Evolutionary conservation across 2,888 invertebrate genomes (phyloP), one percentile per base, ranked within the genome.

Genomic region (Eupithecia abbreviata): DNA sequence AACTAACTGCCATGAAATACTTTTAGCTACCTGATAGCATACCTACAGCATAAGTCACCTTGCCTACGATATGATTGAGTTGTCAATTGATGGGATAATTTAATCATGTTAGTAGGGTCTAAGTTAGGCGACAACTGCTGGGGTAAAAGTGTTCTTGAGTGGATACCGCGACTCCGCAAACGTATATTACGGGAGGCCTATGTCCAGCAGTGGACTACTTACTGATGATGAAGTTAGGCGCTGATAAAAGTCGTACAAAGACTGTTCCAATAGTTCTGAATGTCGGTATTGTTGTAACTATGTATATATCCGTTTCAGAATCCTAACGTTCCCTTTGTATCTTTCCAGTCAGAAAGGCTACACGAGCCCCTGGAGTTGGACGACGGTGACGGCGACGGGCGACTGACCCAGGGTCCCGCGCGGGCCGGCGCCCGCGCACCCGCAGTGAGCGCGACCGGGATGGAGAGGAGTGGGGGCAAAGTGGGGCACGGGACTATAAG

Each of bases 311-410:
- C 2, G 13, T 51, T 51, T 51, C 51, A 51, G 51, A n/a, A n/a
- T 51, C n/a, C 15, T 45, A 68, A 68, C 45, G 3, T 68, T 18
- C 45, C 10, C 2, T 12, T 51, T 80, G 83, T 84, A 79, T 90
- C 80, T 89, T 93, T 93, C 72, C 96, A 96, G 96, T 86, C 96
- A 96, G 87, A 96, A 96, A 89, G 93, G 93, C 86, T 96, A 96
- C 94, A 93, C 92, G 88, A 96, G 95, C 88, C 96, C 96, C 72
- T 96, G 96, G 96, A 96, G 95, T 91, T 96, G 96, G 96, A 96
- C 96, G 83, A 96, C 95, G 81, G 96, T 96, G 88, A 95, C 96
- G 0, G 96, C 96, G 74, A 96, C 96, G 80, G 96, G 96, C 62
- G 96, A 96, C 96, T 96, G 96, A 96, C 96, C 95, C 87, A 88